Evolutionary conservation across 2,113 vertebrate species (phyloP), one percentile per base, ranked within the genome.

Genomic region (Menidia beryllina): DNA sequence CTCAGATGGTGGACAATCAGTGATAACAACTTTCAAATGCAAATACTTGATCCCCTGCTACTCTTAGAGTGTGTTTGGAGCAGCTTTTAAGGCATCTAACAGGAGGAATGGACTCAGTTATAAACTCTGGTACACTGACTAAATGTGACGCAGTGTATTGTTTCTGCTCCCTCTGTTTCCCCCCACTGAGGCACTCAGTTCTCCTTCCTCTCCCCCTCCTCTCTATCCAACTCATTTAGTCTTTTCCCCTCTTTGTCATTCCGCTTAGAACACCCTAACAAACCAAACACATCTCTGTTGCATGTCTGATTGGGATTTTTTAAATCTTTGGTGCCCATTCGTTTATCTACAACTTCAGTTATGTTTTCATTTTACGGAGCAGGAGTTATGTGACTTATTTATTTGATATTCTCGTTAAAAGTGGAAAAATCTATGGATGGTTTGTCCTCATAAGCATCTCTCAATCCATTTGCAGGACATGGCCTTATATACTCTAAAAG

Each of bases 401-500:
- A n/a, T n/a, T n/a, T n/a, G n/a, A 45, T 26, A 2, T 36, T 59
- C 7, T 3, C 20, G 2, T 54, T 68, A 4, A 61, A 62, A 41
- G 48, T 56, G 14, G 21, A 49, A 12, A 13, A 43, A 19, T 19
- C 17, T 34, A 5, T 45, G 41, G 41, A 5, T 45, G 41, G 8
- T 45, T 45, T 45, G 5, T 14, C n/a, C 41, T 43, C 39, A 2
- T n/a, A n/a, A 41, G 5, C 3, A 45, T 15, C 39, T 4, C 7
- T 59, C 7, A 2, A 24, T 71, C 24, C 27, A 61, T 60, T 27
- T 54, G 21, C 17, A 69, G 36, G 38, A 39, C 56, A 47, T 81
- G 53, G 38, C 72, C 65, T 66, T 62, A 83, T 50, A 68, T 73
- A 64, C 38, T n/a, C 8, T 47, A 38, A 52, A 63, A n/a, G 58